Conservation (phyloP, 1,140 invertebrate genomes). For the Vanessa atalanta region DNA sequence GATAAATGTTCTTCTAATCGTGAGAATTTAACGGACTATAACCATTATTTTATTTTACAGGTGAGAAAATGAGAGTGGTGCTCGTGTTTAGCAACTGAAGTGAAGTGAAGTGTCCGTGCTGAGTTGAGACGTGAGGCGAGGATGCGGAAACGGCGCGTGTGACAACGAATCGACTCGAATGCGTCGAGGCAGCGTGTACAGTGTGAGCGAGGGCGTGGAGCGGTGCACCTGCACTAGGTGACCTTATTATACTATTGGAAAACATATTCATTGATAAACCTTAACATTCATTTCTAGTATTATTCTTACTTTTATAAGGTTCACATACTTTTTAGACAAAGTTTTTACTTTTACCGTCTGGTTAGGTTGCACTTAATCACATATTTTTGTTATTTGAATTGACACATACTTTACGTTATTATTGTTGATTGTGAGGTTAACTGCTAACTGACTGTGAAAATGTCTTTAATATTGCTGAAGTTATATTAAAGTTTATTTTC, state of each 20-base stretch:
- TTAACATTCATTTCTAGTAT: no score
- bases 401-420: no score
- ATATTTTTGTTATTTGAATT: no score
- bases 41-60: slow-evolving; percentile 9
- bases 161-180: slow-evolving; percentile 56
- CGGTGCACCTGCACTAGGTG: slow-evolving; percentile 73
- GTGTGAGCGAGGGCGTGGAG: slow-evolving; percentile 74
- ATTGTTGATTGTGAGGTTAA: no score
- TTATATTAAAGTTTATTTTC: no score
- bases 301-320: no score
- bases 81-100: slow-evolving; percentile 27
- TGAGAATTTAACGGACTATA: neutral
- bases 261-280: neutral
- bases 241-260: neutral
- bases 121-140: slow-evolving; percentile 35
- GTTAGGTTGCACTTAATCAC: no score
- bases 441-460: no score
- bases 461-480: no score
- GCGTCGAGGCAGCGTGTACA: slow-evolving; percentile 74
- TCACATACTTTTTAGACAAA: no score
- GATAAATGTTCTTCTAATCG: neutral
- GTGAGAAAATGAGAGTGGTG: slow-evolving; percentile 26
- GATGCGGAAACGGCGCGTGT: slow-evolving; percentile 42
- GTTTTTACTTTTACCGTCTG: no score
- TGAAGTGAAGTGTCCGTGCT: slow-evolving; percentile 27